Percentiles rank a stretch among this genome's conserved stretches.
Conservation (phyloP, 2,888 invertebrate genomes). For the Melanotus villosus region DNA sequence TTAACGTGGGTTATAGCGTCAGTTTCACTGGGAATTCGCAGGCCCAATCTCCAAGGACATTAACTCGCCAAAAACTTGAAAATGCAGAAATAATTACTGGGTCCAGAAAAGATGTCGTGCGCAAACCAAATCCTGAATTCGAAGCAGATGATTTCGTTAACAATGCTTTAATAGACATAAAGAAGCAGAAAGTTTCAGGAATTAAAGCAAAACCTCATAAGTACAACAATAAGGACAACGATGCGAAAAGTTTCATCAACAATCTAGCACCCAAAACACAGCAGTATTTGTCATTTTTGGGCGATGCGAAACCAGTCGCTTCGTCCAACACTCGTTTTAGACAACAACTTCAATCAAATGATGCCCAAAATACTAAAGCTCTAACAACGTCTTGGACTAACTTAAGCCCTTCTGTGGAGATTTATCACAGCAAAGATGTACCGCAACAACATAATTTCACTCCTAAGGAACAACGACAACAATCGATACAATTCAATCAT, state of each 20-base stretch:
- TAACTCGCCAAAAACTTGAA: slow-evolving; percentile 30
- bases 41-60: slow-evolving; percentile 14
- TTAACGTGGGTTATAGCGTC: slow-evolving; percentile 63
- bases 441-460: slow-evolving; percentile 10
- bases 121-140: slow-evolving; percentile 51
- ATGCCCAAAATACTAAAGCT: background rate
- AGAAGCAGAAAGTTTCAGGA: slow-evolving; percentile 44
- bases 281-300: slow-evolving; percentile 45
- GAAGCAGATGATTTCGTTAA: slow-evolving; percentile 35
- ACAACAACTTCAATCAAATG: background rate
- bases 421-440: slow-evolving; percentile 56
- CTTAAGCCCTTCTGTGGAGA: slow-evolving; percentile 61
- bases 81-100: slow-evolving; percentile 56
- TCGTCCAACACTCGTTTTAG: slow-evolving; percentile 11
- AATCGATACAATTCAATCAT: slow-evolving; percentile 65
- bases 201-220: slow-evolving; percentile 37
- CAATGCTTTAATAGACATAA: slow-evolving; percentile 34
- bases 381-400: slow-evolving; percentile 55
- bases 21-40: slow-evolving; percentile 55
- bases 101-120: slow-evolving; percentile 54
- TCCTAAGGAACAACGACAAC: slow-evolving; percentile 21
- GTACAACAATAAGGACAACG: slow-evolving; percentile 19
- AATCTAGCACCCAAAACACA: slow-evolving; percentile 48
- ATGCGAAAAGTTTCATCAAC: slow-evolving; percentile 33
- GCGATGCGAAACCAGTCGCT: slow-evolving; percentile 30